Base-by-base conservation (phyloP, 2,888 invertebrate genomes). In the Heliconius aoede region DNA sequence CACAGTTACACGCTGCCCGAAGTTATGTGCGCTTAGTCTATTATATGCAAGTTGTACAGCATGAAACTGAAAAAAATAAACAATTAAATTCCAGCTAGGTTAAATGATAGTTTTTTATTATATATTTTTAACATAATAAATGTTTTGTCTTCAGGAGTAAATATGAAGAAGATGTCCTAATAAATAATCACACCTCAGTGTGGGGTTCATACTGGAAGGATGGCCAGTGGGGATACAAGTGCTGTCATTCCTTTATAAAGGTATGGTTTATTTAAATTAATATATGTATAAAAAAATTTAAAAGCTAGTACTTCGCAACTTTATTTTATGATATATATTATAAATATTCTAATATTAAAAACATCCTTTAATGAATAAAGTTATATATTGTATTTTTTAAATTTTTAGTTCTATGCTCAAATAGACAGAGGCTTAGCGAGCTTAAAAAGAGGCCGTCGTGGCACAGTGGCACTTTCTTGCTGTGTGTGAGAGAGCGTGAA, bases 171-270 rank as follows among this genome's bases (percentile, higher is more conserved):
- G 99, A 99, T 89, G 96, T 98, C 26, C 95, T 96, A 81, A 96
- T 97, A 11, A 98, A 98, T 88, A 99, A 99, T 90, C 99, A 99
- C 90, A 97, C 97, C 0, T 96, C 97, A 1, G 97, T 99, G 9
- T 99, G 98, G 98, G 99, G 99, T 5, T 99, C 99, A 0, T 99
- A 95, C 89, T 99, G 99, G 99, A 95, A 95, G 83, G 96, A 96
- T 72, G 99, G 98, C 0, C 95, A 96, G 79, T 99, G 99, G 99
- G 99, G 99, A 0, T 99, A 97, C 91, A 97, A 97, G 86, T 99
- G 99, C 86, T 99, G 99, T 90, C 97, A 98, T 87, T 98, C 98
- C 0, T 97, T 97, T 80, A 96, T 99, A 13, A 97, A 97, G 95
- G 96, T 96, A 88, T 73, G 78, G 26, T 73, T 68, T 40, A 26